Base-by-base conservation (phyloP, 2,888 invertebrate genomes). In the Zele albiditarsus region DNA sequence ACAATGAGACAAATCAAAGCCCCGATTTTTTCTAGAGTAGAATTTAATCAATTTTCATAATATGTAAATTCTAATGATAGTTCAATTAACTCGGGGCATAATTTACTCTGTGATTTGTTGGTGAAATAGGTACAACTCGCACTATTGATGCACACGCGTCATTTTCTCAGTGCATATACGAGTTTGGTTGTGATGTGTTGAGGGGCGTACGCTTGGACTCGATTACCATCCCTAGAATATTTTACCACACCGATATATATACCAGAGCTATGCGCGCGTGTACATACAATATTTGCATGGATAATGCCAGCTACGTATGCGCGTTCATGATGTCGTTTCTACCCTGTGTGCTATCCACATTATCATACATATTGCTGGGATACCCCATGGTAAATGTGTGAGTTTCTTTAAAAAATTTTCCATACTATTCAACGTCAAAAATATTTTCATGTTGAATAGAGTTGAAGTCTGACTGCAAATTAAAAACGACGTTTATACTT, bases 311-410 rank as follows among this genome's bases (percentile, higher is more conserved):
- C 69, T 53, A 69, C 69, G 58, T 67, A 67, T 67, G 67, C 67
- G 49, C 67, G 67, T 67, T 67, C 67, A 67, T 67, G 62, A 67
- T 25, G 67, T 67, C n/a, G 46, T 49, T 28, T 27, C 27, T 25
- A 67, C 49, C 49, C 46, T 28, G 23, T 65, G 38, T 25, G 57
- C 10, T 12, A 31, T 27, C 25, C 33, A 67, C 71, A 77, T 77
- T 77, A 74, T 71, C 76, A 74, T 77, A 77, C 66, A 77, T 77
- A 77, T 77, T 74, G 74, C 70, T 46, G 31, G 62, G 67, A 65
- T 33, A n/a, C 28, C 67, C 27, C 25, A 8, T 49, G 46, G 31
- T 12, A 62, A 62, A 62, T 28, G 31, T 28, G 31, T 62, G 28
- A 62, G 31, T 12, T 62, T 62, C 31, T 62, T 28, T 25, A 14